Percentiles rank a stretch among this genome's conserved stretches.
These are phyloP conservation scores for Macrocentrus cingulum DNA, from an alignment of 1,140 invertebrate genomes.

Conservation along the genomic window DNA sequence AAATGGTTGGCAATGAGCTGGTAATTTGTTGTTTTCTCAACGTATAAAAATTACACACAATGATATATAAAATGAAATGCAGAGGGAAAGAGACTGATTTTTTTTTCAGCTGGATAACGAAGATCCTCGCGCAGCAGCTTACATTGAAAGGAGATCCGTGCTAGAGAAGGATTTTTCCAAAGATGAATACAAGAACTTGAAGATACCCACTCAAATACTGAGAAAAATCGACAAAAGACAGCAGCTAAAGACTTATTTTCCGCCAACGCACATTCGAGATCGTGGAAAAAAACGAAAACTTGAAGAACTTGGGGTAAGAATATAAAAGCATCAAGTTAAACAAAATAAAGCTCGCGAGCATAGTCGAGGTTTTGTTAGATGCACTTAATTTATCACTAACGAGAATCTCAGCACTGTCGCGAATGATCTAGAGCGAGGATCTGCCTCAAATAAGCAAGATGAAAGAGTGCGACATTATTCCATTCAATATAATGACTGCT, in stretches of 20 bases:
- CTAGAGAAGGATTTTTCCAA: slow-evolving; percentile 21
- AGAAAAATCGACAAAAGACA: slow-evolving; percentile 43
- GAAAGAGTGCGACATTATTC: too few relatives aligned
- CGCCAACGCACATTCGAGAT: slow-evolving; percentile 33
- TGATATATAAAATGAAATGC: slow-evolving; percentile 15
- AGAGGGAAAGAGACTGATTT: background rate
- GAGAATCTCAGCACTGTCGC: too few relatives aligned
- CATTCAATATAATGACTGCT: too few relatives aligned
- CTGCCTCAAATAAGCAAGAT: too few relatives aligned
- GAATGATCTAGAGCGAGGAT: too few relatives aligned
- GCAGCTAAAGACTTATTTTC: slow-evolving; percentile 37
- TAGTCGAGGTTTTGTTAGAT: background rate
- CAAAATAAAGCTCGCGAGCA: too few relatives aligned
- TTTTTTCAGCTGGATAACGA: slow-evolving; percentile 13
- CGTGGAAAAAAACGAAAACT: slow-evolving; percentile 36
- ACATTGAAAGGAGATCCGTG: slow-evolving; percentile 1
- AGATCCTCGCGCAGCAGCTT: background rate
- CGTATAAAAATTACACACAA: background rate
- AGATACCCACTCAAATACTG: slow-evolving; percentile 21
- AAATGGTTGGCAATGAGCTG: slow-evolving; percentile 19
- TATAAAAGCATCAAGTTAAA: background rate
- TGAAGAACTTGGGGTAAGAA: slow-evolving; percentile 38
- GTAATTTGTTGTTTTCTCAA: slow-evolving; percentile 1
- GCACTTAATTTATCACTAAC: slow-evolving; percentile 23
- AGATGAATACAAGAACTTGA: slow-evolving; percentile 27